A percentile compares a stretch with the other conserved stretches of the same genome.
Conservation (phyloP, 2,888 invertebrate species). For the Neoitamus cyanurus region DNA sequence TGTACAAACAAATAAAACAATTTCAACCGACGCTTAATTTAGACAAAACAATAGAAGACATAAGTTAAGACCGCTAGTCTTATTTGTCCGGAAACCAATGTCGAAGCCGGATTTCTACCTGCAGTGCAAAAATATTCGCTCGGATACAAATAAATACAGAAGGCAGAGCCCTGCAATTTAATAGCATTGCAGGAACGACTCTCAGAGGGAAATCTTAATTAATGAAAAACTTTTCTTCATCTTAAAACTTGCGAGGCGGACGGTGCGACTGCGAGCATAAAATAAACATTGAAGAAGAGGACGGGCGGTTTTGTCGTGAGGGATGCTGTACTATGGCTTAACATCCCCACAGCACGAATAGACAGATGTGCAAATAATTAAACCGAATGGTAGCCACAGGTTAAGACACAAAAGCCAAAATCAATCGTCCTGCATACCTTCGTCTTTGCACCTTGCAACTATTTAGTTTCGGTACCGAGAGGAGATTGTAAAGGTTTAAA, state of each 20-base stretch:
- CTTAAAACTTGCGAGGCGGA: conserved; percentile 47
- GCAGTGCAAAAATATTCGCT: conserved; percentile 21
- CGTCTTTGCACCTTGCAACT: background rate
- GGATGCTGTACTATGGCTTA: background rate
- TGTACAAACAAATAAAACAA: conserved; percentile 39
- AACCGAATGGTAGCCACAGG: conserved; percentile 5
- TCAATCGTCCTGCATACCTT: background rate
- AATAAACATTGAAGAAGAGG: conserved; percentile 23
- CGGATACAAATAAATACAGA: conserved; percentile 14
- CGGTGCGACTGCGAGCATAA: conserved; percentile 4
- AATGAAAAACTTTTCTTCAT: conserved; percentile 52
- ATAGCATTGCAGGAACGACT: background rate
- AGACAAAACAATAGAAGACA: conserved; percentile 42
- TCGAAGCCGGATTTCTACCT: conserved; percentile 8
- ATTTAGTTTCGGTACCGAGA: background rate
- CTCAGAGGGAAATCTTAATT: conserved; percentile 51
- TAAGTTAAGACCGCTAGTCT: conserved; percentile 37
- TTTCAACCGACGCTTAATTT: conserved; percentile 39
- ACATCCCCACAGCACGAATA: background rate
- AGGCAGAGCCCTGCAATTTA: background rate
- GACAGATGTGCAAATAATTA: conserved; percentile 37
- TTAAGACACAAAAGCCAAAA: conserved; percentile 6
- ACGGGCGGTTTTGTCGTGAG: background rate
- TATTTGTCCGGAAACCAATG: conserved; percentile 24
- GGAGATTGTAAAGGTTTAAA: background rate